These are phyloP conservation scores for Caenorhabditis virilis DNA, from an alignment of 2,888 invertebrate species.

Conservation along the genomic window DNA sequence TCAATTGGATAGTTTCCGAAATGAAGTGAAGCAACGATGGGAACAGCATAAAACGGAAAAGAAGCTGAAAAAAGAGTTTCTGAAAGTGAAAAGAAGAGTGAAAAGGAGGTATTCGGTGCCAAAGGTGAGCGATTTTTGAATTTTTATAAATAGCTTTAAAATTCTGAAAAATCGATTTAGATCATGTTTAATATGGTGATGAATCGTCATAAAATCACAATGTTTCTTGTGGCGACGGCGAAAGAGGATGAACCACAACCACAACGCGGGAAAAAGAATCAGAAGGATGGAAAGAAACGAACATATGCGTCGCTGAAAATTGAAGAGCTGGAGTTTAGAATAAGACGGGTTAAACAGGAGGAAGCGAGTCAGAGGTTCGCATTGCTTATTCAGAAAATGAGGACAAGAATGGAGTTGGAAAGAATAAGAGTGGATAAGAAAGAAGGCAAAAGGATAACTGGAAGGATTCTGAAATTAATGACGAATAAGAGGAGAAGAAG, in stretches of 20 bases:
- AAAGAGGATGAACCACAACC: not conserved
- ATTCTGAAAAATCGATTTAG: not conserved
- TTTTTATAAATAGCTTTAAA: not conserved
- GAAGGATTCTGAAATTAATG: too few species aligned
- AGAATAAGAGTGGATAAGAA: slow-evolving; percentile 6
- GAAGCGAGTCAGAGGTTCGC: not conserved
- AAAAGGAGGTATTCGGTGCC: not conserved
- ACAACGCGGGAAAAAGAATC: not conserved
- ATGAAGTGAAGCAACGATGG: not conserved
- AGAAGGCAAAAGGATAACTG: not conserved
- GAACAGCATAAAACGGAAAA: not conserved
- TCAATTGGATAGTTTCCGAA: not conserved
- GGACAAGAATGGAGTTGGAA: slow-evolving; percentile 9
- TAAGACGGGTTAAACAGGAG: not conserved
- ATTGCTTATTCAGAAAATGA: not conserved
- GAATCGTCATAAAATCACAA: slow-evolving; percentile 4
- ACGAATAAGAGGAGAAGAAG: too few species aligned
- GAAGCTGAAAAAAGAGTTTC: not conserved
- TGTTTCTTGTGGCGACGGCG: not conserved
- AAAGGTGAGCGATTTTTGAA: too few species aligned
- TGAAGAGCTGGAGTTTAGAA: not conserved
- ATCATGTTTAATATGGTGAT: slow-evolving; percentile 6
- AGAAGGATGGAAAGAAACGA: too few species aligned
- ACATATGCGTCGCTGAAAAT: not conserved
- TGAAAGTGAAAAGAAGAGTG: not conserved